A percentile compares a stretch with the other conserved stretches of the same genome.
These are phyloP conservation scores for Siniperca scherzeri DNA, from an alignment of 2,797 vertebrate genomes.

Conservation along the genomic window DNA sequence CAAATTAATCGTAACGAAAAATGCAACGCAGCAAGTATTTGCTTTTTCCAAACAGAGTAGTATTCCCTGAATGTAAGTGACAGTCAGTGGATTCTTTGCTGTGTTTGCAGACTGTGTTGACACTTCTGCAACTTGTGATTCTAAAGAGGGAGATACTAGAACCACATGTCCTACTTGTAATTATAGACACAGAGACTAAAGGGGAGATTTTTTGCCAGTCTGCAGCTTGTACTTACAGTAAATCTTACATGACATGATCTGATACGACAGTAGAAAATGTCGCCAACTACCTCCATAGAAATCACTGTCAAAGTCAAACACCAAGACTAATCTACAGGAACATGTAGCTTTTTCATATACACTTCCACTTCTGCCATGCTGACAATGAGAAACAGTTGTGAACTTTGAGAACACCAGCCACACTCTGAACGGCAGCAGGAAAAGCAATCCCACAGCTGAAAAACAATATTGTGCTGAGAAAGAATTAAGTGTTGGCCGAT, in stretches of 20 bases:
- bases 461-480: slow-evolving; percentile 37
- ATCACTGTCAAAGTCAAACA: slow-evolving; percentile 23
- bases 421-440: slow-evolving; percentile 31
- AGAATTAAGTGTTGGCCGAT: slow-evolving; percentile 38
- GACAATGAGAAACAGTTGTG: slow-evolving; percentile 32
- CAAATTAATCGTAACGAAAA: neutral
- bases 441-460: slow-evolving; percentile 46
- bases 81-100: slow-evolving; percentile 2
- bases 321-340: neutral
- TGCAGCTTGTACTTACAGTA: slow-evolving; percentile 27
- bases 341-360: neutral
- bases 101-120: slow-evolving; percentile 26
- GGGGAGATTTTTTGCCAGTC: neutral
- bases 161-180: neutral
- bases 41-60: neutral
- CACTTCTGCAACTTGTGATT: neutral
- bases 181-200: neutral
- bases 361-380: neutral
- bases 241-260: neutral
- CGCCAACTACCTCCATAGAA: slow-evolving; percentile 1
- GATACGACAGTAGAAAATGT: slow-evolving; percentile 21
- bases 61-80: neutral
- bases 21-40: neutral
- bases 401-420: slow-evolving; percentile 32
- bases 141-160: neutral